Percentiles rank a stretch among this genome's conserved stretches.
Evolutionary conservation across 2,888 invertebrate genomes (phyloP).

Genomic region (Drosophila vallismaia): DNA sequence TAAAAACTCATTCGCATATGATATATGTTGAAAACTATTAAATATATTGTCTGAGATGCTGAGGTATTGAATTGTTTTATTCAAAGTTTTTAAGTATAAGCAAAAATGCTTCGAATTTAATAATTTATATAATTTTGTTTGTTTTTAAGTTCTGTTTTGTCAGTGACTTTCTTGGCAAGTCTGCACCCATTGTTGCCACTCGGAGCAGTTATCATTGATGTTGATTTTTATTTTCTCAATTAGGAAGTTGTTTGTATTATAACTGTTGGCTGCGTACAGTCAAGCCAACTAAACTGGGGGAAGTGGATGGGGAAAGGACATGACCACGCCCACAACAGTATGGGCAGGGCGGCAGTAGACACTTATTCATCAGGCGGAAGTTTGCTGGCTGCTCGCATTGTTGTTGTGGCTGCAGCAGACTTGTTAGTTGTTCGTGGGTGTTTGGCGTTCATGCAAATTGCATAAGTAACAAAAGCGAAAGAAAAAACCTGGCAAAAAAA

Average conservation of each 20-base stretch:
- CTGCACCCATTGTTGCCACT: constrained; percentile 37
- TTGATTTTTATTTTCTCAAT: constrained; percentile 76
- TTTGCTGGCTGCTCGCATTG: constrained; percentile 63
- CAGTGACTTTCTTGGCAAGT: neutral
- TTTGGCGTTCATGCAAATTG: constrained; percentile 78
- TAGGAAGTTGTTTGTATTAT: constrained; percentile 77
- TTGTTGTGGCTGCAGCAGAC: constrained; percentile 58
- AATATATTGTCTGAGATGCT: neutral
- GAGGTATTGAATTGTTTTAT: neutral
- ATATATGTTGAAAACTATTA: neutral
- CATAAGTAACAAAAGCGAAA: constrained; percentile 54
- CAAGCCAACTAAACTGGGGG: constrained; percentile 62
- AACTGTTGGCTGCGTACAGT: constrained; percentile 50
- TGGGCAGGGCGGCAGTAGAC: constrained; percentile 55
- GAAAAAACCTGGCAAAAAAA: constrained; percentile 16
- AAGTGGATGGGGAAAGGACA: constrained; percentile 28
- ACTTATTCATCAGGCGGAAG: constrained; percentile 79
- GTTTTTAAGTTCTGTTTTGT: too few species aligned
- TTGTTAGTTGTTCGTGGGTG: constrained; percentile 78
- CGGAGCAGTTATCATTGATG: constrained; percentile 56
- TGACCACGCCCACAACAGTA: constrained; percentile 25
- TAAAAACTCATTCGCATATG: neutral
- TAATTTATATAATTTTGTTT: too few species aligned
- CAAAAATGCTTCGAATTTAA: neutral
- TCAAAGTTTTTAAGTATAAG: neutral